These are phyloP conservation scores for Dolichotis patagonum DNA, from an alignment of 2,113 vertebrate genomes.

Conservation along the genomic window DNA sequence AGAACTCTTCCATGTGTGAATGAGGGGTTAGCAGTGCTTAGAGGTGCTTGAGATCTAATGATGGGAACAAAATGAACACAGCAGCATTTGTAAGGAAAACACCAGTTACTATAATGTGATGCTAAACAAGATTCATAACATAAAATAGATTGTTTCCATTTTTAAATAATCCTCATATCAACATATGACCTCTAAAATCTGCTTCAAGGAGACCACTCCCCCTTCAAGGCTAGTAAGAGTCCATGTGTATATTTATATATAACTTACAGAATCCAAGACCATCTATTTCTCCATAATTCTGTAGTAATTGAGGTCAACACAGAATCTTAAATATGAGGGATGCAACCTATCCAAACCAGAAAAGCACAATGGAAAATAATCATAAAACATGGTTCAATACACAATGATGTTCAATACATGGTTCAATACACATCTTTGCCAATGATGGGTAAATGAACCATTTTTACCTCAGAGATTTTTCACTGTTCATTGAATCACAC, in stretches of 20 bases:
- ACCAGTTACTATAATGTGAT: neutral
- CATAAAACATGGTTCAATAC: neutral
- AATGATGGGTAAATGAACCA: neutral
- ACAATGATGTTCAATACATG: neutral
- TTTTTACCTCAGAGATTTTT: constrained; percentile 58
- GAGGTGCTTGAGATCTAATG: neutral
- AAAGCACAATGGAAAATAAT: neutral
- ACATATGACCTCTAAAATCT: neutral
- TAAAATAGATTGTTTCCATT: neutral
- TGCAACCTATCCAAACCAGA: neutral
- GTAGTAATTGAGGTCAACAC: neutral
- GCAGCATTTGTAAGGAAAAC: neutral
- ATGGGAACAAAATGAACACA: neutral
- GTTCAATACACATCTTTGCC: neutral
- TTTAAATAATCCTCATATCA: neutral
- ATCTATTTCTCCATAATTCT: neutral
- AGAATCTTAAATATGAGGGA: neutral
- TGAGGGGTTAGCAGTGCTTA: neutral
- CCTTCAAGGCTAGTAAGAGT: neutral
- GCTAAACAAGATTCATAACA: neutral
- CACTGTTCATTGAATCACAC: constrained; percentile 26
- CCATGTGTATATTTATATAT: neutral
- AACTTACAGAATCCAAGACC: neutral
- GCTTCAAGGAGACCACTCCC: neutral
- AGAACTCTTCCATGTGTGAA: neutral